Conservation (phyloP, 2,888 invertebrate genomes). For the Asteroscopus sphinx region DNA sequence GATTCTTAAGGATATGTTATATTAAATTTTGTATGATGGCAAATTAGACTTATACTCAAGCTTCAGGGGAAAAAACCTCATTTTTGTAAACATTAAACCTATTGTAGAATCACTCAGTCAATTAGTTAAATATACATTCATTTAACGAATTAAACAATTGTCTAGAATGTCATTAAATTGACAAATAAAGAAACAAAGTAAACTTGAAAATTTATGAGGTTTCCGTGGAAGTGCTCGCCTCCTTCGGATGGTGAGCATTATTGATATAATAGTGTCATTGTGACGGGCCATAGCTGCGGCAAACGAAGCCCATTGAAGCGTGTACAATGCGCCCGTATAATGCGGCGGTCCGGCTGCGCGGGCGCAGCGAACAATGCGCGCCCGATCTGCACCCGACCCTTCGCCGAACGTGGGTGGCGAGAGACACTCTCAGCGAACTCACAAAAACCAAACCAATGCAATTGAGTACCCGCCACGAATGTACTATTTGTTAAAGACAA, state of each 20-base stretch:
- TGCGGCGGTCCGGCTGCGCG: conserved; percentile 78
- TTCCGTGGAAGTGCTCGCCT: conserved; percentile 78
- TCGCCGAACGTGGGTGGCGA: conserved; percentile 86
- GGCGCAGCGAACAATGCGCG: conserved; percentile 81
- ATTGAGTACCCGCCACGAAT: conserved; percentile 61
- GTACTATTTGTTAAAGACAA: conserved; percentile 54
- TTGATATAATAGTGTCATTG: conserved; percentile 88
- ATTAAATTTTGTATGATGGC: neutral
- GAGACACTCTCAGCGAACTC: conserved; percentile 61
- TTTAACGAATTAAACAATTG: conserved; percentile 53
- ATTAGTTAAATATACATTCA: conserved; percentile 21
- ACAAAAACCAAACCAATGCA: conserved; percentile 80
- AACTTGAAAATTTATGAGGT: conserved; percentile 78
- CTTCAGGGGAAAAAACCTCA: neutral
- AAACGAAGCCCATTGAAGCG: conserved; percentile 86
- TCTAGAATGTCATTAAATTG: conserved; percentile 49
- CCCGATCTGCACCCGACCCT: conserved; percentile 74
- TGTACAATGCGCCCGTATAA: conserved; percentile 88
- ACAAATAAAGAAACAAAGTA: conserved; percentile 73
- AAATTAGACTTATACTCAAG: neutral
- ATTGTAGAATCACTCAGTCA: conserved; percentile 4
- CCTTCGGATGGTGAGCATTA: conserved; percentile 78
- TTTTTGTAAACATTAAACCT: conserved; percentile 22
- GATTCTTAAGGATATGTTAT: conserved; percentile 13
- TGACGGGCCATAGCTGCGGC: conserved; percentile 82